Percentiles rank a stretch among this genome's conserved stretches.
phyloP scores from a whole-genome alignment of 1,140 invertebrate genomes.

The Trichoplusia ni region DNA sequence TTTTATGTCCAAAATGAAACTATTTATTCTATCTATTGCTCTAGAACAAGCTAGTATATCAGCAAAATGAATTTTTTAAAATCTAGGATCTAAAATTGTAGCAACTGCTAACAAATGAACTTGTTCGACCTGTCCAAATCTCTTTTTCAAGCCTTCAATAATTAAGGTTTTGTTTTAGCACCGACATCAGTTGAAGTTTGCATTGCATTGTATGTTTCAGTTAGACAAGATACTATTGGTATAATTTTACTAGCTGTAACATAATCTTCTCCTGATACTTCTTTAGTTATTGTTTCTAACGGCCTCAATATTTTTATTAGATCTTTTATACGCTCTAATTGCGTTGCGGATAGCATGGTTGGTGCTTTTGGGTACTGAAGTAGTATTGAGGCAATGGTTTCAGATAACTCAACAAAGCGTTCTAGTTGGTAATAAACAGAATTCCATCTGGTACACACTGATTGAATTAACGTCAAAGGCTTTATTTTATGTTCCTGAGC shows the following conservation, averaged over 20 bases:
- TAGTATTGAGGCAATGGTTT: conserved; percentile 48
- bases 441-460: conserved; percentile 47
- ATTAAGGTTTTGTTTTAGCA: no score
- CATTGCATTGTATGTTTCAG: conserved; percentile 42
- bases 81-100: conserved; percentile 68
- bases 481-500: conserved; percentile 41
- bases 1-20: no score
- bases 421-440: conserved; percentile 54
- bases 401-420: conserved; percentile 49
- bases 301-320: no score
- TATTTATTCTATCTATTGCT: no score
- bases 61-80: conserved; percentile 53
- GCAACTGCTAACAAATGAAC: conserved; percentile 51
- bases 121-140: conserved; percentile 56
- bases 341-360: conserved; percentile 13
- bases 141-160: conserved; percentile 33
- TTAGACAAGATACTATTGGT: conserved; percentile 39
- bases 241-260: conserved; percentile 47
- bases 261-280: conserved; percentile 56
- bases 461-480: conserved; percentile 41
- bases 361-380: conserved; percentile 43
- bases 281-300: conserved; percentile 45
- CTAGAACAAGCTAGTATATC: no score
- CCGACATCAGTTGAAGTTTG: no score
- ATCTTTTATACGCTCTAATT: conserved; percentile 49